Evolutionary conservation across 2,888 invertebrate genomes (phyloP), one percentile per base, ranked within the genome.

Genomic region (Ennomos quercinarius): DNA sequence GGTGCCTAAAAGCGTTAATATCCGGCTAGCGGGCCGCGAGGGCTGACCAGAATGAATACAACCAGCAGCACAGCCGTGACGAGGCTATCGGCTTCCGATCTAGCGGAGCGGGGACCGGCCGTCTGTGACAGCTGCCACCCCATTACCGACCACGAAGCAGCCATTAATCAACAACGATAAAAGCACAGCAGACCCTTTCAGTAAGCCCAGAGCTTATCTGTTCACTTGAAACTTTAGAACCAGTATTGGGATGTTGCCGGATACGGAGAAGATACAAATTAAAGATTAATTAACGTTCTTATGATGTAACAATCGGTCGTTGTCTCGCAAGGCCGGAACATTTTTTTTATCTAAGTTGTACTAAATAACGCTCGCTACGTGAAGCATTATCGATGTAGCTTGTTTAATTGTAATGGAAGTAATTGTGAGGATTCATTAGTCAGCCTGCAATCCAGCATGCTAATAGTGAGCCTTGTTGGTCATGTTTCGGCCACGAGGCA

Each of bases 41-140:
- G 65, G 72, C 71, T 73, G 77, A 75, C 77, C 78, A 81, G 80
- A 77, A 78, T 77, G 80, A 79, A 81, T 79, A 78, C 77, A 81
- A 80, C 55, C 57, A 57, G 76, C 76, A 57, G 76, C 76, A 78
- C 72, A 77, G 77, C 77, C 84, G 80, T 86, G 83, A 82, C 84
- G 75, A 73, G 78, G 76, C 78, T 86, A 87, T 87, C 87, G 74
- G 82, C 82, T 86, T 87, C 87, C 89, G 87, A 89, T 88, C 86
- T 72, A 67, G 63, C 46, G 49, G 61, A 55, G 64, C 51, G 36
- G 52, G 60, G 52, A 34, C 54, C 67, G 72, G 51, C 70, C 65
- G 63, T 54, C 64, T 73, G 73, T 72, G 73, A 76, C 77, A 72
- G 66, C 76, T 71, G 66, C 66, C 58, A 66, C 64, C 64, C 71